Evolutionary conservation across 2,888 invertebrate species (phyloP).

Genomic region (Ichneumon xanthorius): DNA sequence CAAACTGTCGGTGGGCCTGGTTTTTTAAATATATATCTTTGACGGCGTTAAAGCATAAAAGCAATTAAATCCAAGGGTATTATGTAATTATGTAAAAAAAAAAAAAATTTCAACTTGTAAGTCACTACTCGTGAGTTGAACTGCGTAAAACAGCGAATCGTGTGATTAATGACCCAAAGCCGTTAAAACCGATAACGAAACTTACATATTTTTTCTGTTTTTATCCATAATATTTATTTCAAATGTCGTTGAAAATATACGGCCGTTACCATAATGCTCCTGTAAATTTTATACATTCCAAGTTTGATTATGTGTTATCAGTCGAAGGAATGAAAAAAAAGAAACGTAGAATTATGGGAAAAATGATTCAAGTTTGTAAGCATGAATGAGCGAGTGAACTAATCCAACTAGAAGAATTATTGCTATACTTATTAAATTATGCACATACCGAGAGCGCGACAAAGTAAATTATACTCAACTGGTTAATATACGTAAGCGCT

Average conservation of each 20-base stretch:
- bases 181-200: not conserved
- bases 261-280: slow-evolving; percentile 16
- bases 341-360: slow-evolving; percentile 19
- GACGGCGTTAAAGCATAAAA: not conserved
- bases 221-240: slow-evolving; percentile 55
- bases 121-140: not conserved
- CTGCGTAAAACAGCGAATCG: not conserved
- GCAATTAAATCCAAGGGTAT: slow-evolving; percentile 21
- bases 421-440: slow-evolving; percentile 44
- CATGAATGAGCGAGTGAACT: slow-evolving; percentile 59
- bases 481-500: slow-evolving; percentile 34
- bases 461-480: slow-evolving; percentile 25
- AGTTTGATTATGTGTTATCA: slow-evolving; percentile 28
- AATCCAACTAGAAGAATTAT: slow-evolving; percentile 35
- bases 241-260: slow-evolving; percentile 34
- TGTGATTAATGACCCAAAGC: not conserved
- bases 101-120: not conserved
- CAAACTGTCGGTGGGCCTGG: not conserved
- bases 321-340: slow-evolving; percentile 20
- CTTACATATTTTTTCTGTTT: slow-evolving; percentile 4
- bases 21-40: slow-evolving; percentile 1
- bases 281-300: slow-evolving; percentile 67
- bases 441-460: slow-evolving; percentile 37
- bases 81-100: slow-evolving; percentile 17
- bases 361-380: slow-evolving; percentile 52